Evolutionary conservation across 2,113 vertebrate genomes (phyloP), one percentile per base, ranked within the genome.

Genomic region (Tychaedon coryphoeus): DNA sequence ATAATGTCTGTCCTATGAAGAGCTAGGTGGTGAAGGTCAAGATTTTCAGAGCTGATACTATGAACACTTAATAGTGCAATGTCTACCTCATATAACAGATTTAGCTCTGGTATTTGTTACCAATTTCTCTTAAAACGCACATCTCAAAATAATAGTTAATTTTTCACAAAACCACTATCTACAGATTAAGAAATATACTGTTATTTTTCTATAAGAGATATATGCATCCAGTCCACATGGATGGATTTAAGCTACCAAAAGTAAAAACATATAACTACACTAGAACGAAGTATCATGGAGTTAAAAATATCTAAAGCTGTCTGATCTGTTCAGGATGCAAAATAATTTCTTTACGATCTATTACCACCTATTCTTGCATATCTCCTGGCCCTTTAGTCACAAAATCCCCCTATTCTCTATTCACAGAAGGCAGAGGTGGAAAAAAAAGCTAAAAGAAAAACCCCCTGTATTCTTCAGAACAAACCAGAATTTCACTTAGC

Each of bases 361-460:
- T 22, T 53, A 72, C 26, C 47, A 71, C 28, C 26, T 60, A 64
- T 50, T 86, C 57, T 82, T 64, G 31, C 12, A 3, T 33, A 78
- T 60, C 12, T 73, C 34, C 19, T 85, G 33, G 11, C 3, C 16
- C 26, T 70, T 90, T 38, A 71, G 26, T 87, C 47, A 84, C 40
- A 80, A 80, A 83, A 74, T 29, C 7, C n/a, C 16, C 25, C 48
- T 34, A 33, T 18, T 56, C 4, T 14, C 17, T 87, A n/a, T 38
- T 56, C 43, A 42, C 8, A 31, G 26, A 89, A 73, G 12, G 18
- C 2, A 6, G 20, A 5, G 7, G 4, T 4, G 4, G 0, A 0
- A 2, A 8, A 11, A 24, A 29, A 26, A 10, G 10, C 40, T 61
- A 19, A 24, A 61, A 65, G 25, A 81, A 76, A 58, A 65, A 31